Evolutionary conservation across 2,113 vertebrate species (phyloP), one percentile per base, ranked within the genome.

Genomic region (Brienomyrus brachyistius): DNA sequence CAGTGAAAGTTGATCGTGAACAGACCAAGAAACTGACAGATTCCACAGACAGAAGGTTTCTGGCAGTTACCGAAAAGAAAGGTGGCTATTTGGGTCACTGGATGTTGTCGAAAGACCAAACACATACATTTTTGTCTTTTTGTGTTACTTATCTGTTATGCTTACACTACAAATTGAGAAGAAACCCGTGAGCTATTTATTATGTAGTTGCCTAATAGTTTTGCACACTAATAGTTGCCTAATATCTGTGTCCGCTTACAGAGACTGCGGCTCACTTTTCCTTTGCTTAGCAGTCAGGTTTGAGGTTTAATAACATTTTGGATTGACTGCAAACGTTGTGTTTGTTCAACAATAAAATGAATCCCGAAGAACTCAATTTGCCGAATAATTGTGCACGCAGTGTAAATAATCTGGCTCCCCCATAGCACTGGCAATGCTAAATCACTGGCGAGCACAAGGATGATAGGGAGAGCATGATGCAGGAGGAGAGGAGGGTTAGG

Each of bases 381-480:
- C 56, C 56, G 8, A 62, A 62, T 62, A 62, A 62, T 62, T n/a
- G 56, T 62, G 56, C 56, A n/a, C 56, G 23, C 56, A 9, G 23
- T 62, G 21, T 62, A 62, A 62, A n/a, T 62, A n/a, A n/a, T 62
- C 7, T 9, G 56, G 56, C 56, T n/a, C 21, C 56, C 56, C 56
- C 23, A 62, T 62, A n/a, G 56, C 56, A 62, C 23, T n/a, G 21
- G 56, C 56, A 62, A 23, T 23, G 54, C 54, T 56, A 56, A 56
- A 80, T 19, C 13, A 35, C 27, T 66, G 19, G 88, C 11, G 31
- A 83, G 31, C 40, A 8, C 89, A 17, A 35, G 87, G 48, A 15
- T 74, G 82, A 88, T 70, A 90, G 87, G 56, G 88, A 85, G 86
- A 89, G 54, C 51, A 85, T 56, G 50, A 86, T 77, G 85, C 86